Evolutionary conservation across 64 coral and sea anemone genomes (phyloP), one percentile per base, ranked within the genome.

Genomic region (Montipora capricornis): DNA sequence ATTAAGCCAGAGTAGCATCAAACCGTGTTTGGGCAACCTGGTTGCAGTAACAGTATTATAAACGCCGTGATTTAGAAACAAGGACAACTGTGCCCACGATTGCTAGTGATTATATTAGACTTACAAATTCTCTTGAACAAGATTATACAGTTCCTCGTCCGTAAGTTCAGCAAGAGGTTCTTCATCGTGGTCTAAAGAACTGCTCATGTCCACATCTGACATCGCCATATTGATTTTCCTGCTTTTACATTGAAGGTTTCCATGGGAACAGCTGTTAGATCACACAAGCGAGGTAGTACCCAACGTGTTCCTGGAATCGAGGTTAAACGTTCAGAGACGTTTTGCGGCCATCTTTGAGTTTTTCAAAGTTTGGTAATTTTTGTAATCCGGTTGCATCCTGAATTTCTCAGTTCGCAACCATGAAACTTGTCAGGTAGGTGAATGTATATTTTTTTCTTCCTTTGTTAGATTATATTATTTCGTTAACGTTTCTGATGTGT

Each of bases 121-220:
- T 94, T 92, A 99, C 97, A 99, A 55, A 81, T 94, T 96, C 74
- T 99, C 97, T 57, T 99, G 94, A 59, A 99, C 97, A 15, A 96
- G 48, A 71, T 92, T 99, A 79, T 92, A 99, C 26, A 99, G 73
- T 80, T 99, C 98, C 60, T 99, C 95, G 55, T 99, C 98, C 0
- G 94, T 89, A 37, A 99, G 69, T 62, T 99, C 98, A 53, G 74
- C 92, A 19, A 99, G 60, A 62, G 94, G 95, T 82, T 99, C 98
- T 81, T 99, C 98, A 76, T 96, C 95, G 85, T 96, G 98, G 51
- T 99, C 98, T 51, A 99, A 84, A 53, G 98, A 99, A 89, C 98
- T 99, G 70, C 95, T 96, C 45, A 96, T 92, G 80, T 99, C 95
- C 24, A 94, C 95, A 70, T 99, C 98, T 5, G 98, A 99, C 78